Conservation (phyloP, 2,797 vertebrate genomes). For the Clarias platycephalus region DNA sequence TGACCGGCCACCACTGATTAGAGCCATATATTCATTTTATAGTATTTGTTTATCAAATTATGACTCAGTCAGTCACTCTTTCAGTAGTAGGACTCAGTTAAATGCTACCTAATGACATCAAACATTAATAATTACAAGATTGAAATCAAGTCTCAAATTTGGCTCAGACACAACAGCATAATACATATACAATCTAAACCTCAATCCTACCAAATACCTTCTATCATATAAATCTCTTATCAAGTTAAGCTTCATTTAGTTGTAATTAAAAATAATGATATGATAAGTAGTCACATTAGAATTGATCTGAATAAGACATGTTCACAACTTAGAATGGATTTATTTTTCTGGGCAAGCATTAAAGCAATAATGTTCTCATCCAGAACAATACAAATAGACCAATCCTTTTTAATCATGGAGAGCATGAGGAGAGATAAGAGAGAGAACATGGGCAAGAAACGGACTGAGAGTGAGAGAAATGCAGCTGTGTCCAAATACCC, state of each 20-base stretch:
- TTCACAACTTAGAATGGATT: conserved; percentile 54
- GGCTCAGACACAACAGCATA: neutral
- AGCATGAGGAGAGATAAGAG: neutral
- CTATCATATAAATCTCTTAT: neutral
- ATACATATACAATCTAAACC: neutral
- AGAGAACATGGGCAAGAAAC: neutral
- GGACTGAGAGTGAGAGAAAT: conserved; percentile 5
- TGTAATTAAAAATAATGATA: conserved; percentile 59
- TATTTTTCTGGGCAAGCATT: conserved; percentile 61
- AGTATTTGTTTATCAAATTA: conserved; percentile 23
- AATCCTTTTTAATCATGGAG: conserved; percentile 3
- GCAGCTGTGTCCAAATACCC: conserved; percentile 29
- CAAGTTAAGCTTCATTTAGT: neutral
- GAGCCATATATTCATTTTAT: conserved; percentile 13
- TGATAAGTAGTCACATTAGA: conserved; percentile 42
- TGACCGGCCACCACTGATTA: neutral
- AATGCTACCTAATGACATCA: neutral
- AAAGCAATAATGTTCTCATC: conserved; percentile 63
- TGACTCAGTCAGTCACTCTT: conserved; percentile 20
- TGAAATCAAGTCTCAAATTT: neutral
- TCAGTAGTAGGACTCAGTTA: conserved; percentile 22
- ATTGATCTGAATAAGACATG: conserved; percentile 52
- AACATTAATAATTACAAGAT: conserved; percentile 9
- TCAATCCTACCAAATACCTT: neutral
- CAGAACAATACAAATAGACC: conserved; percentile 63